phyloP scores from a whole-genome alignment of 2,888 invertebrate species.

The Magallana nippona region DNA sequence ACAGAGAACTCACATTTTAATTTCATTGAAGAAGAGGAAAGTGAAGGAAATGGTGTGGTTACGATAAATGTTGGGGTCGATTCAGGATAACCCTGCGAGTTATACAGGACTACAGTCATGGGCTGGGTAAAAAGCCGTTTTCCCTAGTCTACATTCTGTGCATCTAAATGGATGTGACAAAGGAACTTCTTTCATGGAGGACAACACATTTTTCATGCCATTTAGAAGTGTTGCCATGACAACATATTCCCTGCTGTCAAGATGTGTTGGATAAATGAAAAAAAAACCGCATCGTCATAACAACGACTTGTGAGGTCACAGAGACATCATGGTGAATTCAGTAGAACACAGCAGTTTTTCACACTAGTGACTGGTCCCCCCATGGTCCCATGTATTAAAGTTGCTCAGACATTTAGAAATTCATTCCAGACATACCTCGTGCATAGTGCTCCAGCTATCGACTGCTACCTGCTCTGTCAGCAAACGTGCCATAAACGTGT shows the following conservation, averaged over 20 bases:
- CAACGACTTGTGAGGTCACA: not conserved
- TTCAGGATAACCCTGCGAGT: not conserved
- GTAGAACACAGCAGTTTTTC: not conserved
- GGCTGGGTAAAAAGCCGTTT: not conserved
- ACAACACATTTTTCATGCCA: conserved; percentile 29
- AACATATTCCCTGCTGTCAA: not conserved
- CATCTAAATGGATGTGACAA: not conserved
- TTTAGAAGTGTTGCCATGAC: conserved; percentile 17
- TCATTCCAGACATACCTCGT: conserved; percentile 15
- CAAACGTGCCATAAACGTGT: not conserved
- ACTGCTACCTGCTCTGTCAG: not conserved
- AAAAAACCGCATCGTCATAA: not conserved
- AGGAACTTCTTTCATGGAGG: not conserved
- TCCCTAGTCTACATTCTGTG: not conserved
- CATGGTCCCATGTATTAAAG: conserved; percentile 21
- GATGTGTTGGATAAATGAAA: not conserved
- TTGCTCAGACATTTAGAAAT: conserved; percentile 33
- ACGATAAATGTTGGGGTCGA: conserved; percentile 1
- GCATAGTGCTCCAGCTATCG: not conserved
- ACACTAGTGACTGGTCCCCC: not conserved
- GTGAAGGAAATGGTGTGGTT: conserved; percentile 34
- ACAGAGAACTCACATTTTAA: conserved; percentile 67
- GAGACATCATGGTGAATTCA: not conserved
- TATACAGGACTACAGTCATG: not conserved
- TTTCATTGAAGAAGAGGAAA: conserved; percentile 70